Base-by-base conservation (phyloP, 1,140 invertebrate species). In the Acromyrmex heyeri region DNA sequence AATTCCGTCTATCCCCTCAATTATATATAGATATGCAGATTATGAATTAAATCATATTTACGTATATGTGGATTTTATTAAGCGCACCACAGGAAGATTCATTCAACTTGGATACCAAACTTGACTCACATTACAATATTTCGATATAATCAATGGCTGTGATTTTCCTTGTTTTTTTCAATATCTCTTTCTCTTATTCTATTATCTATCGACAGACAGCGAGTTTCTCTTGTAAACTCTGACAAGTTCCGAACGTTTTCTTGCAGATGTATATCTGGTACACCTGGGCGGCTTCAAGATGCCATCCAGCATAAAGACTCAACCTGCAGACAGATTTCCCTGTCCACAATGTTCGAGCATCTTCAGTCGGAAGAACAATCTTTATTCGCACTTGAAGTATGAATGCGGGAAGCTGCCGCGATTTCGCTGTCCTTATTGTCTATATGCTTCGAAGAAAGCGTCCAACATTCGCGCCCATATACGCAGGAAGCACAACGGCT, bases 341-440 rank as follows among this genome's bases (percentile, higher is more conserved):
- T 97, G 97, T 91, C 95, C 96, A 38, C 95, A 96, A 77, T 97
- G 97, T 91, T 91, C 94, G 12, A 96, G 95, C 30, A 93, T 95
- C 62, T 97, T 97, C 89, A 95, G 95, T 27, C 95, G 96, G 87
- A 96, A 96, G 91, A 96, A 96, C 86, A 96, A 96, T 91, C 94
- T 96, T 88, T 96, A 96, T 16, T 95, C 96, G 6, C 96, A 97
- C 88, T 78, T 96, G 85, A 95, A 95, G 77, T 96, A 94, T 91
- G 96, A 96, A 79, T 97, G 96, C 86, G 96, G 96, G 1, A 95
- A 96, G 72, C 94, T 96, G 88, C 96, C 96, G 10, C 93, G 96
- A 62, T 96, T 96, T 89, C 95, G 96, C 76, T 97, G 96, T 88
- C 96, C 95, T 1, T 94, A 95, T 86, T 96, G 96, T 88, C 70